Conservation (phyloP, 2,113 vertebrate genomes). For the Furnarius figulus region DNA sequence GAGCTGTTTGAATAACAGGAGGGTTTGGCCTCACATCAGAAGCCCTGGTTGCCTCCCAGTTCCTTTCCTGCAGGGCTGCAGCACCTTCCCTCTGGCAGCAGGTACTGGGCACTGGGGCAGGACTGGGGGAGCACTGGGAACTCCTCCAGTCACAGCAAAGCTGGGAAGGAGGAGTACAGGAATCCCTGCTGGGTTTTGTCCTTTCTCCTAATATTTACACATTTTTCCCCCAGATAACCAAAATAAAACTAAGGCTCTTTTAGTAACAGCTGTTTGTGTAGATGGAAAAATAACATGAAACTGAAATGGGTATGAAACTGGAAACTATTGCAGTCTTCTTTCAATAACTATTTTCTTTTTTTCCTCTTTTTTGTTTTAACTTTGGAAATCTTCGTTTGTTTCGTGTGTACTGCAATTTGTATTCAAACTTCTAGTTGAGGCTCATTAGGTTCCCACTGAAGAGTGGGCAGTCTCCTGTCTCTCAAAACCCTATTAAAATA, state of each 20-base stretch:
- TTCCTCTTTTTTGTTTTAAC: background rate
- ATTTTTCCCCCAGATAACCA: background rate
- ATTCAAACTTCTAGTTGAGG: accelerated
- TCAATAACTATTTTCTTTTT: background rate
- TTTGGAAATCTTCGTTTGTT: background rate
- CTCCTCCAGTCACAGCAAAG: background rate
- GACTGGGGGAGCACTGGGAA: background rate
- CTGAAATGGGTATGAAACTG: background rate
- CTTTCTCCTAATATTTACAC: background rate
- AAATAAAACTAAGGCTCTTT: background rate
- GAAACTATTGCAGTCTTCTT: background rate
- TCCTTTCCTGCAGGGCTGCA: background rate
- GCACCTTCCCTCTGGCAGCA: background rate
- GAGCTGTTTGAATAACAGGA: background rate
- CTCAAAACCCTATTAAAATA: background rate
- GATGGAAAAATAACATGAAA: background rate
- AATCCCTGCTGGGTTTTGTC: background rate
- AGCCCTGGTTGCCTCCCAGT: background rate
- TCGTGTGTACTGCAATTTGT: background rate
- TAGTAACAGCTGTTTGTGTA: background rate
- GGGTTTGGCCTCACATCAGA: background rate
- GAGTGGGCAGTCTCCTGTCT: background rate
- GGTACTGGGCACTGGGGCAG: background rate
- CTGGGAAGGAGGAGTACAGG: background rate
- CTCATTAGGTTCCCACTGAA: background rate